Evolutionary conservation across 2,888 invertebrate species (phyloP).

Genomic region (Dione vanillae): DNA sequence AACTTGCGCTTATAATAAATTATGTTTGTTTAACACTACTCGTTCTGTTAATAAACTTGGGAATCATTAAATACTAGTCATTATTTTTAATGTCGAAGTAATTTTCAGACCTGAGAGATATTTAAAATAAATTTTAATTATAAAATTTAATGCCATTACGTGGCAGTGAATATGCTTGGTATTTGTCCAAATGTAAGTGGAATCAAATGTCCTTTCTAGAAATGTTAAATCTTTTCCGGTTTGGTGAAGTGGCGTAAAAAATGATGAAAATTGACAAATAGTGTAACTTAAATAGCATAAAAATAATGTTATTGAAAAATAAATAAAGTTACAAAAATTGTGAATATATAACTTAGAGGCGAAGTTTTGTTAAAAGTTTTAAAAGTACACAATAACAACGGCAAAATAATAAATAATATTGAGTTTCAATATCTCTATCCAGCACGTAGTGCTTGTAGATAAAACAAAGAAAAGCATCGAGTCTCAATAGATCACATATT

Average conservation of each 20-base stretch:
- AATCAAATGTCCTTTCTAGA: neutral
- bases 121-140: neutral
- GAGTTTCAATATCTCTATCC: neutral
- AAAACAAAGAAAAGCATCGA: slow-evolving; percentile 17
- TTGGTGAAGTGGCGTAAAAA: neutral
- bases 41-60: no score
- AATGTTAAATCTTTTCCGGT: neutral
- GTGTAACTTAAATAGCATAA: neutral
- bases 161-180: neutral
- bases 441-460: neutral
- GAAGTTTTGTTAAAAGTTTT: neutral
- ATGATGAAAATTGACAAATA: neutral
- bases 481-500: slow-evolving; percentile 18
- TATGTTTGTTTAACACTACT: no score
- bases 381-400: neutral
- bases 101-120: neutral
- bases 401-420: slow-evolving; percentile 1
- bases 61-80: no score
- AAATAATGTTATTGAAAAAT: neutral
- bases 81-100: neutral
- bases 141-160: neutral
- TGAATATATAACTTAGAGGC: neutral
- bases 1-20: no score
- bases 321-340: neutral
- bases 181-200: neutral